A percentile compares a stretch with the other conserved stretches of the same genome.
Conservation (phyloP, 2,888 invertebrate genomes). For the Augiades crinisus region DNA sequence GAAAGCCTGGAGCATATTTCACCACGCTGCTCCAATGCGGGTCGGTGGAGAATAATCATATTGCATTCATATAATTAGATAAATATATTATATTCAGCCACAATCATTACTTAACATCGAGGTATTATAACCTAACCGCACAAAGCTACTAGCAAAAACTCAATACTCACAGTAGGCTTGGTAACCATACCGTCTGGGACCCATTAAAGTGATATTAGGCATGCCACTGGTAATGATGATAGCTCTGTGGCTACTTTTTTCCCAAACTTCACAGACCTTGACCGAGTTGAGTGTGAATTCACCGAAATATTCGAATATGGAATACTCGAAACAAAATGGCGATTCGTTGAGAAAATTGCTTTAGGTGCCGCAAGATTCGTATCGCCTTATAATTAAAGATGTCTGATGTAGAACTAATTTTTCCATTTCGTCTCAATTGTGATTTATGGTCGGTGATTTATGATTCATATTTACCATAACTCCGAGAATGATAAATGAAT, state of each 20-base stretch:
- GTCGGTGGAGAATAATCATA: no score
- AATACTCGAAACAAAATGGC: slow-evolving; percentile 3
- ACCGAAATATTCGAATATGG: not conserved
- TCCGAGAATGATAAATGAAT: not conserved
- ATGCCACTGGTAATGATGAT: slow-evolving; percentile 5
- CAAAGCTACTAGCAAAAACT: not conserved
- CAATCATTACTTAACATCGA: not conserved
- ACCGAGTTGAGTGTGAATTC: not conserved
- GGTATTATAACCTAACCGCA: not conserved
- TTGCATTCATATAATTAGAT: no score
- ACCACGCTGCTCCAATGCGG: no score
- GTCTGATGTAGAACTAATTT: not conserved
- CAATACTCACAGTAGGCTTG: not conserved
- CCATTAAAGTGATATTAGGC: slow-evolving; percentile 18
- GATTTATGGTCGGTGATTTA: not conserved
- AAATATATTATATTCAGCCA: no score
- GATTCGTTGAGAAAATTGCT: not conserved
- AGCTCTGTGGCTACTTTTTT: not conserved
- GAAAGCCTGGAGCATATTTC: no score
- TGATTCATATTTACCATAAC: not conserved
- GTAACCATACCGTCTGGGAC: not conserved
- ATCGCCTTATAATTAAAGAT: not conserved
- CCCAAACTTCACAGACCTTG: slow-evolving; percentile 6
- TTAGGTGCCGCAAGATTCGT: not conserved
- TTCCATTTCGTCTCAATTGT: not conserved